phyloP scores from a whole-genome alignment of 2,888 invertebrate species.

The Ophonus ardosiacus region DNA sequence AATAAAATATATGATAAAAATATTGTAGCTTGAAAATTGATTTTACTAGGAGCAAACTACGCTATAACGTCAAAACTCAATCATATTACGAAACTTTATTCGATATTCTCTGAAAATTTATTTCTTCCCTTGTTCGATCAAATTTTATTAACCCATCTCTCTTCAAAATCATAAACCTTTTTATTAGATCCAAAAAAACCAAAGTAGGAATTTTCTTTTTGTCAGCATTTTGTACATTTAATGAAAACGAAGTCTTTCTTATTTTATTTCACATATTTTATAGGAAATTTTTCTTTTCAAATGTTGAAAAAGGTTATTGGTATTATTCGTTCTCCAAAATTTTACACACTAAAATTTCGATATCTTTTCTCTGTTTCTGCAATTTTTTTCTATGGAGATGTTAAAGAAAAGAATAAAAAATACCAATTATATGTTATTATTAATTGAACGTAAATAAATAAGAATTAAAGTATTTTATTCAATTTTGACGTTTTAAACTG shows the following conservation, averaged over 20 bases:
- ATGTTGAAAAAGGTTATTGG: background rate
- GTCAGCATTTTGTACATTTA: background rate
- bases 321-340: too few relatives aligned
- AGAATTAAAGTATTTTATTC: too few relatives aligned
- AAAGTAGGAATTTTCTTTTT: background rate
- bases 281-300: background rate
- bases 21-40: background rate
- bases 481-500: too few relatives aligned
- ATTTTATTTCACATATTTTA: background rate
- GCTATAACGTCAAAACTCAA: background rate
- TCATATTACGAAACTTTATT: background rate
- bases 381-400: too few relatives aligned
- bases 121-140: background rate
- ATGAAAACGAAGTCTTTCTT: background rate
- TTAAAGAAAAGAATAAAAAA: too few relatives aligned
- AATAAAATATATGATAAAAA: background rate
- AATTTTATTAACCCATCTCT: background rate
- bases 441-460: too few relatives aligned
- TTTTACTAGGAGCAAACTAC: background rate
- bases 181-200: background rate
- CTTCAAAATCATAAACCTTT: background rate
- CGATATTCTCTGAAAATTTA: background rate
- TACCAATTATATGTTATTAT: too few relatives aligned
- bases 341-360: too few relatives aligned
- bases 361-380: too few relatives aligned